Base-by-base conservation (phyloP, 2,113 vertebrate species). In the Caracal caracal region DNA sequence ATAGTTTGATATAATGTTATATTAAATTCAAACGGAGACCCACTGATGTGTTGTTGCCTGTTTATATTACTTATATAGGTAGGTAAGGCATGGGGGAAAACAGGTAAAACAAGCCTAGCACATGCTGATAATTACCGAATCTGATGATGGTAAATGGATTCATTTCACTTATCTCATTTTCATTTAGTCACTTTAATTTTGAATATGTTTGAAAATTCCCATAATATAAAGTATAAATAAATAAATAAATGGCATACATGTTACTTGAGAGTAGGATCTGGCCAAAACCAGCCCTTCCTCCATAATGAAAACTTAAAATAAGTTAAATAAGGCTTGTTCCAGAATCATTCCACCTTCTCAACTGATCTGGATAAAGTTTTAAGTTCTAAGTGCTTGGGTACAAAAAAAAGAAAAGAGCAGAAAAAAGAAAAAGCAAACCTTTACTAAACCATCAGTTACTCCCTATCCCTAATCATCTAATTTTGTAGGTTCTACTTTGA, bases 61-160 rank as follows among this genome's bases (percentile, higher is more conserved):
- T 37, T 94, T 75, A 75, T 93, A 81, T 40, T 70, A 86, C 2
- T 4, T 63, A 92, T 15, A 70, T 24, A 70, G 8, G 11, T 3
- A 84, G 49, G 16, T 47, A 91, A 3, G 1, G 17, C 2, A 1
- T 33, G 24, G 40, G 30, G 24, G 28, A 70, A 63, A 92, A 95
- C 24, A 91, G 75, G 19, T 84, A 88, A 95, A 95, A 83, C 35
- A 88, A 88, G n/a, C 87, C 17, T 73, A 40, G 47, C 61, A 82
- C 33, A 15, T 33, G 78, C 3, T 87, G 76, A 85, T 82, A 43
- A 85, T 28, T 47, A 83, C 0, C 68, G 11, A 81, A 84, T n/a
- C 53, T 80, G 63, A 24, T 43, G 11, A 84, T 26, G n/a, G 73
- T 70, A 85, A 93, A 79, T 37, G 10, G 28, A 30, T 35, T 88